Percentiles rank a stretch among this genome's conserved stretches.
These are phyloP conservation scores for Catostomus latipinnis DNA, from an alignment of 2,797 vertebrate species.

Conservation along the genomic window DNA sequence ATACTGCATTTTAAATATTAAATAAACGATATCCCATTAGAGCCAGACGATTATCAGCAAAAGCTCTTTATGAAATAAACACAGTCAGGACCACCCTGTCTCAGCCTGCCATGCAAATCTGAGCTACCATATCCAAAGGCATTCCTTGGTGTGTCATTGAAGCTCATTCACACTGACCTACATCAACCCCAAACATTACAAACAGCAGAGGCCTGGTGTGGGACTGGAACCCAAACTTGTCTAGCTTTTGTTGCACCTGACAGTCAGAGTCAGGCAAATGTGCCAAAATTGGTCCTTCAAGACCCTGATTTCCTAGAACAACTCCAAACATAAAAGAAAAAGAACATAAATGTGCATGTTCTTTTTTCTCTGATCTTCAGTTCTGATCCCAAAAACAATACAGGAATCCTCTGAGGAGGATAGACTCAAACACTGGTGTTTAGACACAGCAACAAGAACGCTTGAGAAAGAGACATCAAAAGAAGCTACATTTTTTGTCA, in stretches of 20 bases:
- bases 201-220: background rate
- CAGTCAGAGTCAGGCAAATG: constrained; percentile 6
- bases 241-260: constrained; percentile 5
- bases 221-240: background rate
- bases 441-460: constrained; percentile 10
- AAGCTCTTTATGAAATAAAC: background rate
- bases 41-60: background rate
- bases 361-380: background rate
- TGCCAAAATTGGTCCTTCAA: constrained; percentile 10
- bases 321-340: constrained; percentile 4
- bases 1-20: too few species aligned
- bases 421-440: background rate
- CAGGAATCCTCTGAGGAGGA: background rate
- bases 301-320: background rate
- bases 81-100: constrained; percentile 6
- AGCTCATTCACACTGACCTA: constrained; percentile 24
- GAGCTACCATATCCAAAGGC: constrained; percentile 11
- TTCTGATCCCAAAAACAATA: constrained; percentile 19
- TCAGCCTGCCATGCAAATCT: background rate
- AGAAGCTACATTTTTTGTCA: background rate
- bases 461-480: background rate
- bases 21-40: too few species aligned
- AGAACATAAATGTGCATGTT: constrained; percentile 1
- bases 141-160: background rate
- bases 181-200: constrained; percentile 28